phyloP scores from a whole-genome alignment of 2,888 invertebrate genomes.

The Macrostomum cliftonense region DNA sequence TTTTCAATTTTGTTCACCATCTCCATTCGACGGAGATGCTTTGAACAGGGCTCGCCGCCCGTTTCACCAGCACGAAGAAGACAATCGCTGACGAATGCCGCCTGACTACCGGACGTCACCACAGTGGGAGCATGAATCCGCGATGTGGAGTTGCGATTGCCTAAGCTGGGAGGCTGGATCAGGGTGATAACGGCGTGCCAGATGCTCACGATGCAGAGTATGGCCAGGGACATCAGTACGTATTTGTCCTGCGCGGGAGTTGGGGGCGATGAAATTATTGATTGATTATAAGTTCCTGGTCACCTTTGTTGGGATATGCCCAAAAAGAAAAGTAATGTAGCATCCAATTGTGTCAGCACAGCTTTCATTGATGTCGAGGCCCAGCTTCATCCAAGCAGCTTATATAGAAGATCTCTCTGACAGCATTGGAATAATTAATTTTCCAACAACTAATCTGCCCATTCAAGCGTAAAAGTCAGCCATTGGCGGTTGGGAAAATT shows the following conservation, averaged over 20 bases:
- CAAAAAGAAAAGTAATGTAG: too few relatives aligned
- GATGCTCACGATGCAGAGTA: conserved; percentile 27
- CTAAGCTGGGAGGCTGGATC: conserved; percentile 9
- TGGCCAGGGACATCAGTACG: conserved; percentile 29
- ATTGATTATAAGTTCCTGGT: neutral
- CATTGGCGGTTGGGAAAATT: too few relatives aligned
- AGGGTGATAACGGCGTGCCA: conserved; percentile 29
- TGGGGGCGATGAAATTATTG: neutral
- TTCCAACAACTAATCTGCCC: too few relatives aligned
- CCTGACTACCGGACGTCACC: neutral
- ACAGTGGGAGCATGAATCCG: neutral
- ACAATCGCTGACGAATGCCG: neutral
- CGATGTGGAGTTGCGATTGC: neutral
- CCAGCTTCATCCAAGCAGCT: too few relatives aligned
- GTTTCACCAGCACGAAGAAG: neutral
- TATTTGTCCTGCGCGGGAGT: conserved; percentile 28
- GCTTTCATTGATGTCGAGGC: too few relatives aligned
- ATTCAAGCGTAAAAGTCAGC: too few relatives aligned
- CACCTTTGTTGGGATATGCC: too few relatives aligned
- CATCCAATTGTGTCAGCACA: too few relatives aligned
- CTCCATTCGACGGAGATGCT: neutral
- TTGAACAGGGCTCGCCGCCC: too few relatives aligned
- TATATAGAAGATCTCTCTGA: too few relatives aligned
- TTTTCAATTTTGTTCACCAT: conserved; percentile 7
- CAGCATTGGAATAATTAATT: too few relatives aligned